Evolutionary conservation across 2,113 vertebrate genomes (phyloP).

Genomic region (Pantherophis guttatus): DNA sequence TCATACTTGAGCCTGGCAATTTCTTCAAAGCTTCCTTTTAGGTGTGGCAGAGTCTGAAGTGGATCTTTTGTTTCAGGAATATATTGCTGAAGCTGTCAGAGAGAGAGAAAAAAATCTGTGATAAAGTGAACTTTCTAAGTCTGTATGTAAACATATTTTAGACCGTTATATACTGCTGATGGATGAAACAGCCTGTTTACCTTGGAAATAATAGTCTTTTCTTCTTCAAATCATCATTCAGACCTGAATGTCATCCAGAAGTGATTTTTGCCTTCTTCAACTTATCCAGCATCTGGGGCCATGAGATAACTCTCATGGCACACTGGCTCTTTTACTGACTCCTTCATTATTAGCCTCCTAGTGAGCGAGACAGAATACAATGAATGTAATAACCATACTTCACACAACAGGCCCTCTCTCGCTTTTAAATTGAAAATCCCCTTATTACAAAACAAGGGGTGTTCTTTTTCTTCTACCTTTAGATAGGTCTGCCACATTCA

Average conservation of each 20-base stretch:
- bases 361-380: slow-evolving; percentile 81
- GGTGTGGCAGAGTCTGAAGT: slow-evolving; percentile 57
- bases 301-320: slow-evolving; percentile 75
- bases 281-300: slow-evolving; percentile 80
- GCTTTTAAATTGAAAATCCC: slow-evolving; percentile 84
- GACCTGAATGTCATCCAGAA: slow-evolving; percentile 79
- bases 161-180: slow-evolving; percentile 46
- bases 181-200: slow-evolving; percentile 75
- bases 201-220: slow-evolving; percentile 76
- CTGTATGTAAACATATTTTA: slow-evolving; percentile 64
- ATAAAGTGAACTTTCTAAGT: slow-evolving; percentile 56
- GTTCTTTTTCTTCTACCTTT: slow-evolving; percentile 78
- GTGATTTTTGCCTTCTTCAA: slow-evolving; percentile 71
- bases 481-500: slow-evolving; percentile 80
- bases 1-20: slow-evolving; percentile 75
- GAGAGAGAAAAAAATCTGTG: slow-evolving; percentile 37
- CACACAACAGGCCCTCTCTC: slow-evolving; percentile 77
- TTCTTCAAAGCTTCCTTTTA: slow-evolving; percentile 73
- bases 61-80: slow-evolving; percentile 71
- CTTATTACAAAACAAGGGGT: slow-evolving; percentile 84
- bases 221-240: slow-evolving; percentile 70
- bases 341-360: slow-evolving; percentile 83
- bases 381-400: slow-evolving; percentile 80
- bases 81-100: slow-evolving; percentile 55
- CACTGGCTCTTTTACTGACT: slow-evolving; percentile 73